Conservation (phyloP, 2,888 invertebrate genomes). For the Hyposoter dolosus region DNA sequence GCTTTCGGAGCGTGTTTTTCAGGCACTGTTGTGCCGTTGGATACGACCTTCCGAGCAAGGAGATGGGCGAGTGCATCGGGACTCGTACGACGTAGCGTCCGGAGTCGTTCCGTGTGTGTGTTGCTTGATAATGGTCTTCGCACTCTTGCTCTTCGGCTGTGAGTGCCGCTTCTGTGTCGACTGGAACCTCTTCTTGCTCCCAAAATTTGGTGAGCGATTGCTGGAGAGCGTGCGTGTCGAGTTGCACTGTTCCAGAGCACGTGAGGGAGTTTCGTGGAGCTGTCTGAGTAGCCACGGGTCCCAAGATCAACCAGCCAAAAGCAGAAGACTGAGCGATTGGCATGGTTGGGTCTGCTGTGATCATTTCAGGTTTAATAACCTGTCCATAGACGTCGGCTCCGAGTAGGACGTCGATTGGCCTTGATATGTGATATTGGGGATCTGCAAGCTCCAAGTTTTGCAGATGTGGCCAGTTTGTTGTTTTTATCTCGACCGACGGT, state of each 20-base stretch:
- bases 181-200: slow-evolving; percentile 24
- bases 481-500: slow-evolving; percentile 12
- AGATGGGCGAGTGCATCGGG: slow-evolving; percentile 10
- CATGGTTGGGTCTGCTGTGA: slow-evolving; percentile 16
- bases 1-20: background rate
- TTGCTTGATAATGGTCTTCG: slow-evolving; percentile 24
- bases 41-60: slow-evolving; percentile 8
- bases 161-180: background rate
- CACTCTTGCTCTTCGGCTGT: slow-evolving; percentile 40
- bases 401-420: slow-evolving; percentile 16
- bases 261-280: background rate
- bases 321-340: background rate
- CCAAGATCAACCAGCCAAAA: slow-evolving; percentile 18
- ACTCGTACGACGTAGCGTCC: slow-evolving; percentile 37
- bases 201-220: slow-evolving; percentile 37
- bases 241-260: background rate
- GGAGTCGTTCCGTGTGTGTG: slow-evolving; percentile 11
- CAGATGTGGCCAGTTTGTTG: slow-evolving; percentile 1
- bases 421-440: background rate
- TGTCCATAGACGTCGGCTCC: slow-evolving; percentile 17
- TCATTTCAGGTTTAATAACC: too few species aligned
- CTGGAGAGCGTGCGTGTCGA: slow-evolving; percentile 13
- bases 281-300: background rate
- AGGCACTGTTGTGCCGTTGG: slow-evolving; percentile 27
- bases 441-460: slow-evolving; percentile 16